These are phyloP conservation scores for Pandemis corylana DNA, from an alignment of 2,888 invertebrate species.

Conservation along the genomic window DNA sequence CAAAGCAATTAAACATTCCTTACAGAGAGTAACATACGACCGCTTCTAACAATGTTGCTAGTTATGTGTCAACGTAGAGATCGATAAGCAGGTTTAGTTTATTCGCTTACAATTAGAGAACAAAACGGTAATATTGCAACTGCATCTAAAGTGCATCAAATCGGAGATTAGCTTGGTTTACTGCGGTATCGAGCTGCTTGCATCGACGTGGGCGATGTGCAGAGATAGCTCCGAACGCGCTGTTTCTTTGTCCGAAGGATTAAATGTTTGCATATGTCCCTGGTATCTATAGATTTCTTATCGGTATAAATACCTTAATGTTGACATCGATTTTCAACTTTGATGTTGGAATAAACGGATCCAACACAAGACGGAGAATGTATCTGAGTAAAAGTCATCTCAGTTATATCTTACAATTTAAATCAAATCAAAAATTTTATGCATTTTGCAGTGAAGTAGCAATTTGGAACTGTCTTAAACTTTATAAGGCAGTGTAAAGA, in stretches of 20 bases:
- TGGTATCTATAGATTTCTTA: background rate
- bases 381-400: no score
- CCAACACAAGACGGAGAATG: no score
- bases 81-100: conserved; percentile 41
- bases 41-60: conserved; percentile 2
- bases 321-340: conserved; percentile 3
- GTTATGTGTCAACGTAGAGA: conserved; percentile 18
- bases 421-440: no score
- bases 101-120: conserved; percentile 42
- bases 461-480: no score
- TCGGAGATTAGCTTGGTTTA: conserved; percentile 43
- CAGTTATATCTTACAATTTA: no score
- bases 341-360: background rate
- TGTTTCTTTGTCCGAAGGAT: conserved; percentile 27
- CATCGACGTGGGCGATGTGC: conserved; percentile 38
- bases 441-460: no score
- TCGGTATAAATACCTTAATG: background rate
- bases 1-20: background rate
- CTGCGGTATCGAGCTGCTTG: conserved; percentile 29
- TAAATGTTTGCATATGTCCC: conserved; percentile 28
- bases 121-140: conserved; percentile 44
- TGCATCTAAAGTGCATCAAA: conserved; percentile 44
- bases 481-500: no score
- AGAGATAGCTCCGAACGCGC: conserved; percentile 27
- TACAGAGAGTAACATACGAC: background rate